Conservation (phyloP, 2,797 vertebrate species). For the Notamacropus eugenii region DNA sequence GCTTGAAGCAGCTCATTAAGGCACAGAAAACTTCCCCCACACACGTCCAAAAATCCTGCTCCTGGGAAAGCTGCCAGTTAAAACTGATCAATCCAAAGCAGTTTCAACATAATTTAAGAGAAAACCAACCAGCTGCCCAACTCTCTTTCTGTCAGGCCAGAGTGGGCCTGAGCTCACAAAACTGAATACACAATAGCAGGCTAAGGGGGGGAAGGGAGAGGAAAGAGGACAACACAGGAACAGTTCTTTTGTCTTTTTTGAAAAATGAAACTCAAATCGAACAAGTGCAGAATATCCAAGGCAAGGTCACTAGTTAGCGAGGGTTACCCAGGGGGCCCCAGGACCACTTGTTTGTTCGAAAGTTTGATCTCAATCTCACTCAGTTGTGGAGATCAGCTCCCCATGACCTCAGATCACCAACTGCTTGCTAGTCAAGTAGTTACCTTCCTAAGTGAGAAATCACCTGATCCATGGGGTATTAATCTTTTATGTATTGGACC, state of each 20-base stretch:
- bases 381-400: background rate
- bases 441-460: background rate
- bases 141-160: constrained; percentile 65
- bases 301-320: background rate
- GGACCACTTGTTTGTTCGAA: background rate
- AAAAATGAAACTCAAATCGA: constrained; percentile 9
- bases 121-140: constrained; percentile 68
- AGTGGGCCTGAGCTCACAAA: constrained; percentile 62
- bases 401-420: background rate
- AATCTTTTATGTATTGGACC: background rate
- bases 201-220: background rate
- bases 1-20: constrained; percentile 83
- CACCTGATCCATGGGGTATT: background rate
- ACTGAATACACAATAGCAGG: constrained; percentile 19
- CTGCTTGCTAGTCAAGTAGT: background rate
- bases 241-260: background rate
- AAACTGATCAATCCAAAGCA: constrained; percentile 73
- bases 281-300: background rate
- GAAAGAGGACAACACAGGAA: constrained; percentile 17
- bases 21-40: constrained; percentile 77
- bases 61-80: constrained; percentile 76
- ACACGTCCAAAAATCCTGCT: constrained; percentile 78
- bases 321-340: background rate
- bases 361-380: background rate
- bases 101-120: constrained; percentile 82